Evolutionary conservation across 2,797 vertebrate species (phyloP).

Genomic region (Coluber constrictor): DNA sequence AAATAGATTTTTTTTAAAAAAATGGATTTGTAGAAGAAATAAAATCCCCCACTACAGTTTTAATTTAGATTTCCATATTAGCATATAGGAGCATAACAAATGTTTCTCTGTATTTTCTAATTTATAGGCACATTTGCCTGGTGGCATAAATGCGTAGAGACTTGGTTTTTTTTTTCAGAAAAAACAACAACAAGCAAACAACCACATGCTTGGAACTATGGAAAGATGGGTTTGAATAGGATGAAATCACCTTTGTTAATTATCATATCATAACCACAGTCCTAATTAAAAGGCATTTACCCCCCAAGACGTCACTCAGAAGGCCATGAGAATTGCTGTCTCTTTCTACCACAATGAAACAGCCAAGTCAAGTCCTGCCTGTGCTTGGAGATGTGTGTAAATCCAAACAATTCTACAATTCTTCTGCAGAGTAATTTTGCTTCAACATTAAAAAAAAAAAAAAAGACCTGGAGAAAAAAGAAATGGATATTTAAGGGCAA

Average conservation of each 20-base stretch:
- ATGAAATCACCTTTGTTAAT: background rate
- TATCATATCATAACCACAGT: background rate
- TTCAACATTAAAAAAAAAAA: background rate
- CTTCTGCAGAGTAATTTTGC: background rate
- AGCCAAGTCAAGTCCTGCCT: background rate
- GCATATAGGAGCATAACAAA: background rate
- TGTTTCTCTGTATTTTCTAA: background rate
- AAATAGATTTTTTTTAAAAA: background rate
- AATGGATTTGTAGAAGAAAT: background rate
- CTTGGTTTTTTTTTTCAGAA: background rate
- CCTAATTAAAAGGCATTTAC: background rate
- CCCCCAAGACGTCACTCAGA: background rate
- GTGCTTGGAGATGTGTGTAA: background rate
- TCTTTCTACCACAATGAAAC: background rate
- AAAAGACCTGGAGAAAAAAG: background rate
- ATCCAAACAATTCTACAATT: background rate
- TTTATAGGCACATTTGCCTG: background rate
- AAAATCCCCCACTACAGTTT: constrained; percentile 13
- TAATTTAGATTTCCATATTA: constrained; percentile 31
- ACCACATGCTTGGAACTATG: background rate
- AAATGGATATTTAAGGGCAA: background rate
- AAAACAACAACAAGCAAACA: background rate
- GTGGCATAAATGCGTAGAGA: background rate
- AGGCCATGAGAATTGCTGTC: background rate
- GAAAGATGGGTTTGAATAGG: background rate